Evolutionary conservation across 2,797 vertebrate species (phyloP).

Genomic region (Sebastes matsubarae): DNA sequence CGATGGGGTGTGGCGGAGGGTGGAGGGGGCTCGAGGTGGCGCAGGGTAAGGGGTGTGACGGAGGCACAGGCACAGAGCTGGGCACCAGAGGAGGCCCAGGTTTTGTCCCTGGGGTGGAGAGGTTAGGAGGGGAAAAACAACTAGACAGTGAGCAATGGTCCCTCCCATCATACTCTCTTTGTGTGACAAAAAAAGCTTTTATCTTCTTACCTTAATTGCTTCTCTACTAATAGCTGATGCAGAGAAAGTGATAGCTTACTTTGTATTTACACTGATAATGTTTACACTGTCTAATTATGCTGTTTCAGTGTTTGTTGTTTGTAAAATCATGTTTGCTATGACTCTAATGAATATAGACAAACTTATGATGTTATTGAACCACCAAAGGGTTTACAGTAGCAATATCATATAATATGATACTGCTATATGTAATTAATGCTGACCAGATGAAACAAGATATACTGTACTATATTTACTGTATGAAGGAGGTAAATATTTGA

Average conservation of each 20-base stretch:
- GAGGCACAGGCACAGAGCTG: constrained; percentile 37
- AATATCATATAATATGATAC: background rate
- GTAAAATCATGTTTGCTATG: background rate
- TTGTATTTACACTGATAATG: background rate
- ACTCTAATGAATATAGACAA: background rate
- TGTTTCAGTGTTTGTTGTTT: constrained; percentile 14
- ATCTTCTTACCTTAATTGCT: constrained; percentile 75
- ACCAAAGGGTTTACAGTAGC: background rate
- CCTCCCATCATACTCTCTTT: constrained; percentile 49
- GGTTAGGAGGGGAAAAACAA: constrained; percentile 23
- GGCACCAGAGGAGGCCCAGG: constrained; percentile 62
- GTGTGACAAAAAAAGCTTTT: constrained; percentile 64
- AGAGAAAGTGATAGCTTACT: background rate
- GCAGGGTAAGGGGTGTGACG: constrained; percentile 15
- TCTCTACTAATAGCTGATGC: constrained; percentile 26
- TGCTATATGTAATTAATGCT: background rate
- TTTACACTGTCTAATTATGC: background rate
- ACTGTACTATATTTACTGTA: background rate
- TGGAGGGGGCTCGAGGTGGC: constrained; percentile 21
- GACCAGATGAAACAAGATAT: background rate
- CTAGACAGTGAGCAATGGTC: constrained; percentile 32
- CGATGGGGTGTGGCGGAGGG: constrained; percentile 15
- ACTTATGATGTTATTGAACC: background rate
- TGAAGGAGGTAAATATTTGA: background rate
- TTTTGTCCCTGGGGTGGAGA: constrained; percentile 73